phyloP scores from a whole-genome alignment of 2,113 vertebrate genomes.

The Laticauda colubrina region DNA sequence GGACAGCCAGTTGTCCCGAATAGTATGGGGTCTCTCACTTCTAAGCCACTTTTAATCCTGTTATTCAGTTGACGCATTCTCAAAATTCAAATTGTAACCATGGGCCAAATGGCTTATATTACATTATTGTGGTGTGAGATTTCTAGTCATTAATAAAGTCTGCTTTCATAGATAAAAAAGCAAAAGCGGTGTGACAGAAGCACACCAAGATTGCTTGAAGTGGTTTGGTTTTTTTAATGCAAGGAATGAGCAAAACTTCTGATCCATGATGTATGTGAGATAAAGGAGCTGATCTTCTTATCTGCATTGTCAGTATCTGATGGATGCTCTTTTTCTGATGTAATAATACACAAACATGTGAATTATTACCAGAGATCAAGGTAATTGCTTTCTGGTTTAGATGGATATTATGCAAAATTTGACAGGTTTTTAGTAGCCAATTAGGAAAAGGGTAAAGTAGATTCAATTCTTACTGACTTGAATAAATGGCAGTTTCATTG shows the following conservation, averaged over 20 bases:
- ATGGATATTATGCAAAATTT: background rate
- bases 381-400: background rate
- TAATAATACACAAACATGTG: background rate
- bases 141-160: background rate
- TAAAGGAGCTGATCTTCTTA: background rate
- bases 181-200: background rate
- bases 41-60: no score
- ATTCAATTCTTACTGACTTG: conserved; percentile 20
- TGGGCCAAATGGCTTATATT: background rate
- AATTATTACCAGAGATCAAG: background rate
- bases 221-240: background rate
- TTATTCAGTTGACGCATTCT: background rate
- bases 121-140: background rate
- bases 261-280: background rate
- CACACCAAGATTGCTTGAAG: background rate
- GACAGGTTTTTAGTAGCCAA: background rate
- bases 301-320: background rate
- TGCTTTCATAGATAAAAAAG: background rate
- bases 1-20: no score
- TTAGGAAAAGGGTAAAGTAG: background rate
- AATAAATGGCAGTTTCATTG: background rate
- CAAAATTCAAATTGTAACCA: background rate
- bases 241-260: background rate
- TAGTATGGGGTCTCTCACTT: no score
- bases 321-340: background rate